Evolutionary conservation across 2,888 invertebrate genomes (phyloP), one percentile per base, ranked within the genome.

Genomic region (Tipula lateralis): DNA sequence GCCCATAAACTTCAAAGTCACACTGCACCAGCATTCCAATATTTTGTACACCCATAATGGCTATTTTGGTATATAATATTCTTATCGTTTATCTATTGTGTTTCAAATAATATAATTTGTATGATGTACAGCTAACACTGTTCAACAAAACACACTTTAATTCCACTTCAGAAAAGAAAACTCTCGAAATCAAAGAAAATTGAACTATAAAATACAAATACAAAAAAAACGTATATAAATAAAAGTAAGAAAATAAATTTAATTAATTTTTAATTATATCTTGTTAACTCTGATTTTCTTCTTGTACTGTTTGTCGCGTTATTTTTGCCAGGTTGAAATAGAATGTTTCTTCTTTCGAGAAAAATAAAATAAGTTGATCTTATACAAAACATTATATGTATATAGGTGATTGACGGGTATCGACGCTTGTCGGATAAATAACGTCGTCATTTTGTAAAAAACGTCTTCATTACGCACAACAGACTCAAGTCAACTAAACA

Each of bases 1-100:
- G 94, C 85, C 97, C 97, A 88, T 92, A 96, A 85, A 97, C 96
- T 91, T 97, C 97, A 89, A 97, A 97, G 88, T 97, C 97, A 80
- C 96, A 95, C 50, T 96, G 95, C 81, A 95, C 93, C 87, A 95
- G 91, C 85, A 92, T 91, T 87, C 92, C 93, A 85, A 91, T 90
- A 86, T 92, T 92, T 86, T 92, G 92, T 83, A 91, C 90, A 86
- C 92, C 92, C 93, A 93, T 93, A 16, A 50, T 50, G 44, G 4
- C 2, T 36, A 9, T 16, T 50, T 50, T 50, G 5, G n/a, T 50
- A 34, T 9, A 5, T 32, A 32, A 16, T n/a, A 44, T 44, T n/a
- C 39, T 44, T 44, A 44, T 44, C 12, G 5, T 16, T 19, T 83
- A 36, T 36, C 36, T 36, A 36, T 83, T 34, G 34, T 34, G 83